phyloP scores from a whole-genome alignment of 2,113 vertebrate genomes.

The Bombycilla garrulus region DNA sequence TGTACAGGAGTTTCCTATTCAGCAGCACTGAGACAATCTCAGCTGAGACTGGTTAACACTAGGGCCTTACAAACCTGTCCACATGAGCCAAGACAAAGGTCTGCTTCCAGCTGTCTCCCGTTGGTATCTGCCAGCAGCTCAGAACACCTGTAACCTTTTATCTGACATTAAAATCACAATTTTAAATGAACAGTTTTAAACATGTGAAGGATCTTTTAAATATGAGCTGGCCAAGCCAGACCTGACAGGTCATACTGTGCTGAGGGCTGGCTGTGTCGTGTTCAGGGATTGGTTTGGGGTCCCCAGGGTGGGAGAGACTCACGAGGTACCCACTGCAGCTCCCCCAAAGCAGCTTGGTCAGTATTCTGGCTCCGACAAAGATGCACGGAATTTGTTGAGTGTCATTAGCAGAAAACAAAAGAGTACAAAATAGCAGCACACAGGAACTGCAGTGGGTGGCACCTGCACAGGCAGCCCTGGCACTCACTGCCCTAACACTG shows the following conservation, averaged over 20 bases:
- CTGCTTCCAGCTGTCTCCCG: not conserved
- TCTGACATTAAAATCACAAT: not conserved
- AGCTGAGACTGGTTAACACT: not conserved
- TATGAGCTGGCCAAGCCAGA: not conserved
- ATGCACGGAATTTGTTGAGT: not conserved
- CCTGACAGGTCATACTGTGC: fast-evolving
- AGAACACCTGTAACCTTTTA: not conserved
- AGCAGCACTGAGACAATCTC: not conserved
- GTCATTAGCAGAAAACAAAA: not conserved
- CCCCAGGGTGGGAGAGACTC: not conserved
- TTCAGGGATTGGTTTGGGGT: not conserved
- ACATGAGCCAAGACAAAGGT: not conserved
- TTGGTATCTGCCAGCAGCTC: not conserved
- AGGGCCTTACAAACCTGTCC: not conserved
- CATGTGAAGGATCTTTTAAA: not conserved
- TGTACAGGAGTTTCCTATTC: not conserved
- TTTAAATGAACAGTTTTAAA: not conserved
- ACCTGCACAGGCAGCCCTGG: not conserved
- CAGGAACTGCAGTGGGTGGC: not conserved
- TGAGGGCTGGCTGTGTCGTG: not conserved
- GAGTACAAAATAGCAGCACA: not conserved
- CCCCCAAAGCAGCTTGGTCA: not conserved
- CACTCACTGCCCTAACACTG: not conserved
- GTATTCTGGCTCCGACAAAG: not conserved
- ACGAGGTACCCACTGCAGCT: not conserved